Percentiles rank a stretch among this genome's conserved stretches.
These are phyloP conservation scores for Notoglanidium macrostoma DNA, from an alignment of 2,797 vertebrate species.

Conservation along the genomic window DNA sequence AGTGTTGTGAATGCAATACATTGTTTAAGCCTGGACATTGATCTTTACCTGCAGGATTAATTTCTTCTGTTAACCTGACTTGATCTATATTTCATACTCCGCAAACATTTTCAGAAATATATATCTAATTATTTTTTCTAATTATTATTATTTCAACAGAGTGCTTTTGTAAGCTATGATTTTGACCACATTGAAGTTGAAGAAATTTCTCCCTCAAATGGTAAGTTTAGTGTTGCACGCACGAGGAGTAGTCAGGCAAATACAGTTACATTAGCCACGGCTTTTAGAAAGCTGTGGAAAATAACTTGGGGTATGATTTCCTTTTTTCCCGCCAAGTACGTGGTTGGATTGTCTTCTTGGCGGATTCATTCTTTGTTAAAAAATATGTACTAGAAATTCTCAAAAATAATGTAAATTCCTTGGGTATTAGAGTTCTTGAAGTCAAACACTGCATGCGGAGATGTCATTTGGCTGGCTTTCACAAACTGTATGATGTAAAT, in stretches of 20 bases:
- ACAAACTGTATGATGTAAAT: background rate
- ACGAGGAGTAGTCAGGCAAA: background rate
- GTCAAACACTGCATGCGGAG: background rate
- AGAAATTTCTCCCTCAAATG: slow-evolving; percentile 47
- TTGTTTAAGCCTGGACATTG: background rate
- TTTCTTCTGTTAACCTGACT: background rate
- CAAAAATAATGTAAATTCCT: too few species aligned
- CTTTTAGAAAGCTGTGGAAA: background rate
- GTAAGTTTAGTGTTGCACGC: slow-evolving; percentile 20
- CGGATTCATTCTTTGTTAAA: background rate
- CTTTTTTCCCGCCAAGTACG: too few species aligned
- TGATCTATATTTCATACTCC: background rate
- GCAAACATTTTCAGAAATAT: background rate
- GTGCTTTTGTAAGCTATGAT: slow-evolving; percentile 72
- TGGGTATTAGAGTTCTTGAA: background rate
- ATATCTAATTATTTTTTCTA: background rate
- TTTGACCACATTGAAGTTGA: slow-evolving; percentile 69
- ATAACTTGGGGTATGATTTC: background rate
- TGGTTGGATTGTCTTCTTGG: background rate
- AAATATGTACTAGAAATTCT: background rate
- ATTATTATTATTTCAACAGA: slow-evolving; percentile 58
- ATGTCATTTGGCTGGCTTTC: background rate
- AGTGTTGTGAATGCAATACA: background rate
- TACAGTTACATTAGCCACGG: background rate
- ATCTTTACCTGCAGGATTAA: background rate